A percentile compares a stretch with the other conserved stretches of the same genome.
Conservation (phyloP, 1,140 invertebrate species). For the Dinoponera quadriceps region DNA sequence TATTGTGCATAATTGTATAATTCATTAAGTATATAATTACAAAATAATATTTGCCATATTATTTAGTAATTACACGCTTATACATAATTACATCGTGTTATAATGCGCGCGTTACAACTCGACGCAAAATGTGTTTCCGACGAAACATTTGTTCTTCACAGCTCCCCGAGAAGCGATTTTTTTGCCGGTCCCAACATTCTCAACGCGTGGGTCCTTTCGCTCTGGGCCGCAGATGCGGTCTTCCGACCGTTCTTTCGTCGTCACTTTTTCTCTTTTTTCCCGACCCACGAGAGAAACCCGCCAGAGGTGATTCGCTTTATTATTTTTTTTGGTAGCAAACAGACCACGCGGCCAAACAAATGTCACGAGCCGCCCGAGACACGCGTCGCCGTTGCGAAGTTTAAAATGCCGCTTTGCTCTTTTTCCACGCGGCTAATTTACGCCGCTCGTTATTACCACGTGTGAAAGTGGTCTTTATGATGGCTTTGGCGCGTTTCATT, state of each 20-base stretch:
- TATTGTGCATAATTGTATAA: neutral
- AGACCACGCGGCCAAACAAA: conserved; percentile 29
- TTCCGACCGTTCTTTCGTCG: conserved; percentile 20
- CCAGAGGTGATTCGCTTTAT: conserved; percentile 20
- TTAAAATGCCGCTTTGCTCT: conserved; percentile 33
- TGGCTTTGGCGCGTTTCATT: neutral
- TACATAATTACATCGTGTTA: too few relatives aligned
- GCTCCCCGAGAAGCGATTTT: conserved; percentile 20
- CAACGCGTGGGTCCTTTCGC: conserved; percentile 63
- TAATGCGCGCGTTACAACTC: neutral
- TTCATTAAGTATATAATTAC: neutral
- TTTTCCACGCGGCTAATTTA: conserved; percentile 55
- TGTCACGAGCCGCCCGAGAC: conserved; percentile 45
- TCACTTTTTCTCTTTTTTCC: conserved; percentile 36
- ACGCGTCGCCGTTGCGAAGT: conserved; percentile 10
- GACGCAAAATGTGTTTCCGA: conserved; percentile 2
- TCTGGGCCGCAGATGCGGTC: conserved; percentile 62
- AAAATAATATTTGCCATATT: too few relatives aligned
- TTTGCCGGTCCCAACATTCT: conserved; percentile 35
- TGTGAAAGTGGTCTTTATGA: conserved; percentile 23
- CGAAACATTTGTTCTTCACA: conserved; percentile 1
- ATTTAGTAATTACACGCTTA: too few relatives aligned
- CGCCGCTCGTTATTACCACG: conserved; percentile 38
- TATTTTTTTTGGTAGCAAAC: conserved; percentile 37
- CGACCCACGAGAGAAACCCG: conserved; percentile 33